A percentile compares a stretch with the other conserved stretches of the same genome.
phyloP scores from a whole-genome alignment of 1,140 invertebrate genomes.

The Mizuhopecten yessoensis region DNA sequence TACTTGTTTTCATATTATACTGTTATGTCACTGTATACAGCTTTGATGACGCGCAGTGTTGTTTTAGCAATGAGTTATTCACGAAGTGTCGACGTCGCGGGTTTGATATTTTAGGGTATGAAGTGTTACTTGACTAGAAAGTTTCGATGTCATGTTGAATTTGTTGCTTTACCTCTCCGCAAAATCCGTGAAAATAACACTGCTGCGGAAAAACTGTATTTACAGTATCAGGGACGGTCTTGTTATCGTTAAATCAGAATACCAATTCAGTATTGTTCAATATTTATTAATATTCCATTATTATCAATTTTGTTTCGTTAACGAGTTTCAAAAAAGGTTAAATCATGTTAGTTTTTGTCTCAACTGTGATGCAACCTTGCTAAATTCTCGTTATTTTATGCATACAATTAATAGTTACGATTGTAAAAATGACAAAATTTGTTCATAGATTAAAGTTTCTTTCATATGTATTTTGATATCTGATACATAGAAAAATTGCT shows the following conservation, averaged over 20 bases:
- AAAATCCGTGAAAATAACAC: too few species aligned
- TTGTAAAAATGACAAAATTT: neutral
- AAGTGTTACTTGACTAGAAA: too few species aligned
- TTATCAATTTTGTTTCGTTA: neutral
- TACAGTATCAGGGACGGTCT: neutral
- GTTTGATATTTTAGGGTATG: too few species aligned
- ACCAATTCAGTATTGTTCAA: slow-evolving; percentile 39
- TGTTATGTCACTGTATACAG: neutral
- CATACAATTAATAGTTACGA: neutral
- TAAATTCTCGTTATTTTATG: neutral
- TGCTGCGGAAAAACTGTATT: neutral
- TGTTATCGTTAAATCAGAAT: neutral
- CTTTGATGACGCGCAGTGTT: neutral
- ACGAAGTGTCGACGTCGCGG: too few species aligned
- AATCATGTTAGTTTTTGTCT: neutral
- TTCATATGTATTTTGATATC: neutral
- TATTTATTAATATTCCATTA: neutral
- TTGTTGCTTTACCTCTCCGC: too few species aligned
- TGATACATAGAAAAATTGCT: too few species aligned
- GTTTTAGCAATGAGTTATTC: too few species aligned
- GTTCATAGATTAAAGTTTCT: too few species aligned
- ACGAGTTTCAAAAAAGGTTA: neutral
- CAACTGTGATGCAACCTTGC: neutral
- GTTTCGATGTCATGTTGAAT: too few species aligned
- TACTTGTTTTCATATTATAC: neutral